A percentile compares a stretch with the other conserved stretches of the same genome.
phyloP scores from a whole-genome alignment of 2,113 vertebrate species.

The Hipposideros armiger region DNA sequence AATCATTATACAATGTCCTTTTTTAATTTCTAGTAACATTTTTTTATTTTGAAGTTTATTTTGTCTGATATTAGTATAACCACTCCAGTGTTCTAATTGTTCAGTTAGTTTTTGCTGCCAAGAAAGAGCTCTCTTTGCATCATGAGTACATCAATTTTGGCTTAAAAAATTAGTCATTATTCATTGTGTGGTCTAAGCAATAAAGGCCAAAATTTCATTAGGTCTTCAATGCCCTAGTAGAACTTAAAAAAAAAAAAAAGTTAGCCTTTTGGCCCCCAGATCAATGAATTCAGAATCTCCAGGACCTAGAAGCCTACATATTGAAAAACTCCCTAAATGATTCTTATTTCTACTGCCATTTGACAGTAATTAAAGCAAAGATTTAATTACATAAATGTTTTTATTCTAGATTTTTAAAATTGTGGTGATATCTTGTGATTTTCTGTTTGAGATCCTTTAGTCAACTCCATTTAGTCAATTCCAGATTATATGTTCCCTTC shows the following conservation, averaged over 20 bases:
- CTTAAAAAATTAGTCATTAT: background rate
- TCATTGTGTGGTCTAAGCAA: background rate
- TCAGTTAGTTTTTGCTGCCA: background rate
- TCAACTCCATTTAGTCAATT: background rate
- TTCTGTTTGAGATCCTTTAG: conserved; percentile 21
- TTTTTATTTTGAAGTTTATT: background rate
- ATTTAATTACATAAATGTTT: conserved; percentile 28
- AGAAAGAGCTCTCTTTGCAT: conserved; percentile 21
- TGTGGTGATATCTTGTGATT: background rate
- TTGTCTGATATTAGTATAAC: background rate
- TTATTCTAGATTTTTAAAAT: conserved; percentile 22
- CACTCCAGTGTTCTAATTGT: background rate
- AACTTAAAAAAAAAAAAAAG: background rate
- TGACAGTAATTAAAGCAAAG: background rate
- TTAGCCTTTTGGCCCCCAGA: background rate
- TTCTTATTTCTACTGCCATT: conserved; percentile 15
- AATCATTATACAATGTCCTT: background rate
- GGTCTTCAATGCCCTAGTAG: background rate
- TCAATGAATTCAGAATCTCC: background rate
- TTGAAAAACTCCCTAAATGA: background rate
- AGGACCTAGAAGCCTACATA: background rate
- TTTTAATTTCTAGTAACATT: background rate
- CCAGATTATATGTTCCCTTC: background rate
- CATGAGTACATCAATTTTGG: background rate
- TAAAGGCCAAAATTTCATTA: background rate